A percentile compares a stretch with the other conserved stretches of the same genome.
Evolutionary conservation across 1,140 invertebrate genomes (phyloP).

Genomic region (Sinella curviseta): DNA sequence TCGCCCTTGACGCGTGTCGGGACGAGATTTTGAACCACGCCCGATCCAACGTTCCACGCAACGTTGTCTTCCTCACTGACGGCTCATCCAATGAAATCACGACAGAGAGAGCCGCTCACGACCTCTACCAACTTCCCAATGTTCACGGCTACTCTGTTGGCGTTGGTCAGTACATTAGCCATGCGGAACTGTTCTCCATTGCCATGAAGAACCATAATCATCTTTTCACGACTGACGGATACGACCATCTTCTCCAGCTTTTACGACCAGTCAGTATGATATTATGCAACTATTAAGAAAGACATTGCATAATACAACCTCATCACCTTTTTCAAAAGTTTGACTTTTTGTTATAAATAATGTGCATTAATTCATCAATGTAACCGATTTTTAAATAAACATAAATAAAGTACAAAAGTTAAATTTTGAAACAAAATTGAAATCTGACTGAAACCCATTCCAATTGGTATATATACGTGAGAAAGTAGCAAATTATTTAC

Average conservation of each 20-base stretch:
- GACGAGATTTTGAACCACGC: background rate
- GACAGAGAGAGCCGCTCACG: background rate
- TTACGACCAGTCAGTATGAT: background rate
- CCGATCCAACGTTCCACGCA: background rate
- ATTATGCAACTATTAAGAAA: no score
- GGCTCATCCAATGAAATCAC: background rate
- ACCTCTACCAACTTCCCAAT: background rate
- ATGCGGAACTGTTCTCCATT: background rate
- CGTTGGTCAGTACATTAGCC: background rate
- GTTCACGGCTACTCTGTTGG: background rate
- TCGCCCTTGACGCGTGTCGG: background rate
- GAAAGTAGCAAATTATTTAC: no score
- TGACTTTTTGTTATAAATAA: no score
- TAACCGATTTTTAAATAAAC: no score
- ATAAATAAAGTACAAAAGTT: no score
- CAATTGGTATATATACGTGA: no score
- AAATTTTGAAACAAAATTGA: no score
- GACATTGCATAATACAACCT: no score
- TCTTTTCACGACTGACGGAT: background rate
- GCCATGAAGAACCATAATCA: background rate
- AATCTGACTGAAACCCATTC: no score
- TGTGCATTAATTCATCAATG: no score
- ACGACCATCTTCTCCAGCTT: background rate
- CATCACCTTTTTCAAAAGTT: no score
- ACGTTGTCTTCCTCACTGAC: background rate